These are phyloP conservation scores for Grus americana DNA, from an alignment of 2,113 vertebrate species.

Conservation along the genomic window DNA sequence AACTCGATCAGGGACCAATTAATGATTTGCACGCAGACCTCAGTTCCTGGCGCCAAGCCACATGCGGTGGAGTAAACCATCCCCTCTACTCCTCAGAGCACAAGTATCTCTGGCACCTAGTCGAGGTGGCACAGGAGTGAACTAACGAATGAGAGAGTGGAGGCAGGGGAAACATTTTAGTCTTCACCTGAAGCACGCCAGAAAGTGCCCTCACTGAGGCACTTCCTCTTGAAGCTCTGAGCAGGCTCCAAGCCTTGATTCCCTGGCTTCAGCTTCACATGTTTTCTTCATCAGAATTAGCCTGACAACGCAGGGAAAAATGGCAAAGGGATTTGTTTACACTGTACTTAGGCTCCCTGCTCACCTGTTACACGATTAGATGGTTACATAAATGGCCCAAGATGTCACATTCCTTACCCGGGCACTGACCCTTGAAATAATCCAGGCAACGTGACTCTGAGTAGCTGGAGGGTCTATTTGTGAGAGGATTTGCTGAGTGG, in stretches of 20 bases:
- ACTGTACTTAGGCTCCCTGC: not conserved
- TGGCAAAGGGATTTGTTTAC: constrained; percentile 13
- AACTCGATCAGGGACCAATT: not conserved
- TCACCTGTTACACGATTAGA: not conserved
- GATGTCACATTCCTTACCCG: not conserved
- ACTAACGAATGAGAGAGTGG: not conserved
- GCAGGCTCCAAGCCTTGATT: not conserved
- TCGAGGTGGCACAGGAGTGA: not conserved
- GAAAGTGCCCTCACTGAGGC: not conserved
- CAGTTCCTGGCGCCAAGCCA: not conserved
- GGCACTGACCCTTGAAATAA: constrained; percentile 16
- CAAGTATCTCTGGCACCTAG: not conserved
- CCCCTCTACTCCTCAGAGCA: not conserved
- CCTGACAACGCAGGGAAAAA: not conserved
- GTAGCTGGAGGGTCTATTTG: not conserved
- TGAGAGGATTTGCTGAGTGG: not conserved
- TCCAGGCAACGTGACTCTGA: not conserved
- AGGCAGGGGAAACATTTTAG: not conserved
- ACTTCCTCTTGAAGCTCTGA: not conserved
- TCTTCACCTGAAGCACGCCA: not conserved
- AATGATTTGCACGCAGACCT: not conserved
- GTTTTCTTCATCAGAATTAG: not conserved
- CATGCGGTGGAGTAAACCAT: not conserved
- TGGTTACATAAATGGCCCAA: not conserved
- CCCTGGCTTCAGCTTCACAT: not conserved